Evolutionary conservation across 1,140 invertebrate species (phyloP), one percentile per base, ranked within the genome.

Genomic region (Cyphomyrmex costatus): DNA sequence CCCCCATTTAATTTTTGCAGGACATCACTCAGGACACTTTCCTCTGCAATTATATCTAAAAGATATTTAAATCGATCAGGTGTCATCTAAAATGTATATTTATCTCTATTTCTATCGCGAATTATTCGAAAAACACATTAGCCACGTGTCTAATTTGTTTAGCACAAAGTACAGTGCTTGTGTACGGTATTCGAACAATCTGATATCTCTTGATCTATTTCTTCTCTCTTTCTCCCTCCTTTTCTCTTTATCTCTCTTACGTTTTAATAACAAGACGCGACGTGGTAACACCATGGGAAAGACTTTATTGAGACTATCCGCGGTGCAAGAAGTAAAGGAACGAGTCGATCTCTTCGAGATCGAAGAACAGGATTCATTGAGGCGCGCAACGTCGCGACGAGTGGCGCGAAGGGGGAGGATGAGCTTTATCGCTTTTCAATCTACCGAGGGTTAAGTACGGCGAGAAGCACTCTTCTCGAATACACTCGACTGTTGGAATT

Each of bases 341-440:
- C 1, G 66, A 33, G 51, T 71, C 83, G 73, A 70, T 70, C 49
- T 58, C 24, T n/a, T 49, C 14, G 61, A 76, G 77, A 82, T 86
- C 58, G 77, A 82, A 82, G 53, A 88, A 88, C 87, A 87, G 42
- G 70, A 71, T 79, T 88, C 53, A 68, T 61, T 71, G 49, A 86
- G 33, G n/a, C 36, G 56, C 49, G 61, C 83, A 56, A 53, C 49
- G 71, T 71, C 36, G 63, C 27, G 79, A 61, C 86, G 79, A 86
- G 49, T 74, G 24, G 14, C 16, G 14, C 16, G 51, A 74, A 27
- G 8, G 53, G 24, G 33, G 49, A 49, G 21, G 42, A 63, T 63
- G 73, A 88, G 86, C 71, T 92, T 92, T 90, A 89, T 92, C 87
- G 88, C 84, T 92, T 92, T 91, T 91, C 89, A 89, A 93, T 92